Evolutionary conservation across 2,113 vertebrate species (phyloP), one percentile per base, ranked within the genome.

Genomic region (Clupea harengus): DNA sequence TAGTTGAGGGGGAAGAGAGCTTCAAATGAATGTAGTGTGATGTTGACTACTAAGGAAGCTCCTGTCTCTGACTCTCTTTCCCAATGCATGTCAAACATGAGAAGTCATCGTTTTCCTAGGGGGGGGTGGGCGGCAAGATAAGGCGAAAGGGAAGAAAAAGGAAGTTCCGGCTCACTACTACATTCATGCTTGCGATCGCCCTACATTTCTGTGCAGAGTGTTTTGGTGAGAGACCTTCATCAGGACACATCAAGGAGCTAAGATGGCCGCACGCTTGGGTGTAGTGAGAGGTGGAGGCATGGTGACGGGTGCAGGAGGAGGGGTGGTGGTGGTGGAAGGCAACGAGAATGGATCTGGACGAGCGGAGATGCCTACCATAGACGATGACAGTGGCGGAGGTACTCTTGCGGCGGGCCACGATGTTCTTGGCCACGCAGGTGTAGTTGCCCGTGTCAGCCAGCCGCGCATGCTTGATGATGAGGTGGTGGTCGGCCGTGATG

Each of bases 401-500:
- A 45, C 98, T 99, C 90, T 97, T 97, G 86, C 98, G 97, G 3
- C 98, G 96, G 0, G 98, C 98, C 6, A 99, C 98, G 0, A 99
- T 98, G 94, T 99, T 99, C 94, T 99, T 99, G 91, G 98, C 98
- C 92, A 99, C 97, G 0, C 98, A 99, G 67, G 98, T 99, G 93
- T 99, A 99, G 96, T 99, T 99, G 93, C 96, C 98, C 0, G 98
- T 99, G 95, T 99, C 98, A 0, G 97, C 97, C 90, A 99, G 94
- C 7, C 98, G 97, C 39, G 98, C 97, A 89, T 98, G 97, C 85
- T 95, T 96, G 94, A 99, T 96, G 94, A 99, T 95, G 85, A 99
- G 96, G 93, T 97, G 98, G 91, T 99, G 96, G 91, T 99, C 98
- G 0, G 95, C 90, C 0, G 97, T 98, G 93, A 99, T 95, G 72